phyloP scores from a whole-genome alignment of 2,113 vertebrate genomes.

The Otolemur garnettii region DNA sequence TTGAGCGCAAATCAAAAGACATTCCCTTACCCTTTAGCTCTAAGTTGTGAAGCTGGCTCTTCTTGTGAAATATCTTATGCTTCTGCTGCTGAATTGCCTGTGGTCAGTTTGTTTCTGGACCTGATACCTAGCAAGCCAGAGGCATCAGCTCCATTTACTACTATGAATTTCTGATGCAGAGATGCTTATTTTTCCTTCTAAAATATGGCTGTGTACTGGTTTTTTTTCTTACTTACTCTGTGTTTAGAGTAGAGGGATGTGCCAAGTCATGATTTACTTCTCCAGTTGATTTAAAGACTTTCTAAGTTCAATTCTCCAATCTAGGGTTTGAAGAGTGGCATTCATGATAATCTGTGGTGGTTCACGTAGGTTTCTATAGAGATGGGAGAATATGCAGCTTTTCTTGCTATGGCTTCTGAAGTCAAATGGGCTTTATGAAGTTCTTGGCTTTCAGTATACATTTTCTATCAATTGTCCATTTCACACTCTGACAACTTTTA shows the following conservation, averaged over 20 bases:
- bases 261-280: neutral
- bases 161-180: neutral
- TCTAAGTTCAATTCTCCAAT: neutral
- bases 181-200: neutral
- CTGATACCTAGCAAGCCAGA: neutral
- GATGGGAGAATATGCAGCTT: neutral
- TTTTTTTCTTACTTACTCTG: neutral
- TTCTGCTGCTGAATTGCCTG: neutral
- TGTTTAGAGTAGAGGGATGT: neutral
- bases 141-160: neutral
- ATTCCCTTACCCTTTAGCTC: neutral
- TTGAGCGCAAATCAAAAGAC: neutral
- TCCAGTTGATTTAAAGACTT: neutral
- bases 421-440: constrained; percentile 58
- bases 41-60: neutral
- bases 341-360: neutral
- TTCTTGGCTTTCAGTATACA: constrained; percentile 50
- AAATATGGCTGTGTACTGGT: neutral
- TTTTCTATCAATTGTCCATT: constrained; percentile 64
- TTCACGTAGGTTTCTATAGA: neutral
- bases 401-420: constrained; percentile 36
- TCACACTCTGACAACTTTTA: constrained; percentile 64
- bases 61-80: neutral
- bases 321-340: neutral
- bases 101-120: neutral